phyloP scores from a whole-genome alignment of 2,797 vertebrate genomes.

The Nannoperca obscura region DNA sequence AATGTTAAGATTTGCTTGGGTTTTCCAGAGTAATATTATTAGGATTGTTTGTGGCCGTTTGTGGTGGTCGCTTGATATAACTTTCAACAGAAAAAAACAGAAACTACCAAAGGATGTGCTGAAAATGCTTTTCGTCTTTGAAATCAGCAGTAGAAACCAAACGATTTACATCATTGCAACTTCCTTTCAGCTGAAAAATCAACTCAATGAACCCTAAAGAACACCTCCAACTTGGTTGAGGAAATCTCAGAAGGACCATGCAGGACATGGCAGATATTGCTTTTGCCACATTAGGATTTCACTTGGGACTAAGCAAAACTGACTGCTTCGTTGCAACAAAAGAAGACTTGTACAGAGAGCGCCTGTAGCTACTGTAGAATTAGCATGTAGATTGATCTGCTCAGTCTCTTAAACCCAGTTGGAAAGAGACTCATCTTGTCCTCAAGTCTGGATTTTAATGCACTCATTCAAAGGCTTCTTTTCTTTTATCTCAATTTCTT shows the following conservation, averaged over 20 bases:
- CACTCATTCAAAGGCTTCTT: slow-evolving; percentile 65
- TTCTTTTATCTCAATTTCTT: slow-evolving; percentile 76
- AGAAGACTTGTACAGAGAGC: slow-evolving; percentile 28
- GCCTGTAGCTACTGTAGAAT: slow-evolving; percentile 70
- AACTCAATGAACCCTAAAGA: neutral
- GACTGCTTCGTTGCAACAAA: slow-evolving; percentile 29
- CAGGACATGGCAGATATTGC: neutral
- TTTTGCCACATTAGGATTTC: neutral
- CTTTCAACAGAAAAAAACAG: slow-evolving; percentile 7
- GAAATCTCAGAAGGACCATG: neutral
- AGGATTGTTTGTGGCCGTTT: neutral
- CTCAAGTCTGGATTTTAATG: slow-evolving; percentile 68
- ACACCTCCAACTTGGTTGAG: neutral
- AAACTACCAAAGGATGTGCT: neutral
- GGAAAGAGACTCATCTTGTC: slow-evolving; percentile 69
- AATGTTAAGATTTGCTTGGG: neutral
- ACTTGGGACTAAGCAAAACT: slow-evolving; percentile 15
- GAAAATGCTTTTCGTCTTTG: neutral
- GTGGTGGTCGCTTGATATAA: neutral
- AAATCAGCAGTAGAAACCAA: neutral
- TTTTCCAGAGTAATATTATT: neutral
- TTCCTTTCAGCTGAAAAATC: slow-evolving; percentile 1
- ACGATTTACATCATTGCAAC: neutral
- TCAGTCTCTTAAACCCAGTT: slow-evolving; percentile 40
- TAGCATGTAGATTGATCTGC: slow-evolving; percentile 68